A percentile compares a stretch with the other conserved stretches of the same genome.
These are phyloP conservation scores for Bryconaethiops microstoma DNA, from an alignment of 2,797 vertebrate genomes.

Conservation along the genomic window DNA sequence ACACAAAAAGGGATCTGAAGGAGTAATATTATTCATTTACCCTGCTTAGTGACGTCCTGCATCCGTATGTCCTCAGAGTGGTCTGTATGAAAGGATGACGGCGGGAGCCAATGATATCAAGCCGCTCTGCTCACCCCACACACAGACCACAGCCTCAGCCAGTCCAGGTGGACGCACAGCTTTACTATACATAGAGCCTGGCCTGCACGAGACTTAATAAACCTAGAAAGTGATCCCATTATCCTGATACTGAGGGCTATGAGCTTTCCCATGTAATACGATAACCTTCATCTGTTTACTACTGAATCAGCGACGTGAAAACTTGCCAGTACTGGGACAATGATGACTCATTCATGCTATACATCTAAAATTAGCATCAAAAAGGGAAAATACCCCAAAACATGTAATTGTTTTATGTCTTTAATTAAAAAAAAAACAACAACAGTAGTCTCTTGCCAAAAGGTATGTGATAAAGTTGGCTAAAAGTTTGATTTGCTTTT, in stretches of 20 bases:
- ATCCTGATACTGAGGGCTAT: slow-evolving; percentile 9
- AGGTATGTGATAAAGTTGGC: no score
- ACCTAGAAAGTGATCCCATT: slow-evolving; percentile 36
- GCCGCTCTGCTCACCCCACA: slow-evolving; percentile 74
- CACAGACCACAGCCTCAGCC: slow-evolving; percentile 54
- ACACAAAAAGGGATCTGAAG: not conserved
- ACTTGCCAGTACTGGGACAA: not conserved
- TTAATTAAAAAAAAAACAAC: no score
- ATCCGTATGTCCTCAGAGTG: slow-evolving; percentile 22
- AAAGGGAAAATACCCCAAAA: no score
- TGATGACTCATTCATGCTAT: not conserved
- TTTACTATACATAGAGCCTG: slow-evolving; percentile 18
- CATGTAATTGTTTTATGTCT: not conserved
- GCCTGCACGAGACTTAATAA: not conserved
- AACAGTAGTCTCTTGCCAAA: no score
- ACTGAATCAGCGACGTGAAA: not conserved
- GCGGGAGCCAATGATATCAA: slow-evolving; percentile 69
- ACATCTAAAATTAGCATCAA: not conserved
- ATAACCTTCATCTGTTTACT: not conserved
- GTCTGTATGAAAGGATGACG: slow-evolving; percentile 54
- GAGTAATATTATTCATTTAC: not conserved
- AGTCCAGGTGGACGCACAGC: slow-evolving; percentile 60
- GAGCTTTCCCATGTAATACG: not conserved
- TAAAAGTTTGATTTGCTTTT: no score
- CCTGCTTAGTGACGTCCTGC: slow-evolving; percentile 9